Percentiles rank a stretch among this genome's conserved stretches.
Conservation (phyloP, 53 echinoderm and acorn worm species). For the Crossaster papposus region DNA sequence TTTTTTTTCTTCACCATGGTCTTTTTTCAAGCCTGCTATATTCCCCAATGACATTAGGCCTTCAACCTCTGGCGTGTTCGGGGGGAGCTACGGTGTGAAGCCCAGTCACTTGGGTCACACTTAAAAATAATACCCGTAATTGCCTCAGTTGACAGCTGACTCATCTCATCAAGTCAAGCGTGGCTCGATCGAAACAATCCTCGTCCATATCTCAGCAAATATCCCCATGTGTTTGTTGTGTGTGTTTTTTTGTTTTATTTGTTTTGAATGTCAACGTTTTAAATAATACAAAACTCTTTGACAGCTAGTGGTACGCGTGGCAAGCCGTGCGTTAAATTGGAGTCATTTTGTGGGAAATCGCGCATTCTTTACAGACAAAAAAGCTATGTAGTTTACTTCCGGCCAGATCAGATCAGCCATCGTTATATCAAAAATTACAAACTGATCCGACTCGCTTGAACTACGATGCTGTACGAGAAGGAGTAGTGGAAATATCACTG, state of each 20-base stretch:
- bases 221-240: neutral
- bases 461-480: too few species aligned
- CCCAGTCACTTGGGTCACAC: conserved; percentile 17
- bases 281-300: neutral
- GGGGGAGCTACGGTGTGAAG: conserved; percentile 26
- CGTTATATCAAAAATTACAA: neutral
- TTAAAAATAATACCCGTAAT: conserved; percentile 27
- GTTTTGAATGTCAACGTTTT: neutral
- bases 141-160: conserved; percentile 25
- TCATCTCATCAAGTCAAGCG: conserved; percentile 46
- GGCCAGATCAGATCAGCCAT: neutral
- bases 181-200: neutral
- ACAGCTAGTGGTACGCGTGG: neutral
- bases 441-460: too few species aligned
- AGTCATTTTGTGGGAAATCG: neutral
- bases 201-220: neutral
- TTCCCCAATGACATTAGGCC: neutral
- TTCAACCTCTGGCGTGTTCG: neutral
- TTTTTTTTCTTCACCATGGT: too few species aligned
- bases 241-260: too few species aligned
- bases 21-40: neutral
- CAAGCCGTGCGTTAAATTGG: conserved; percentile 38
- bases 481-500: too few species aligned
- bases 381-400: neutral
- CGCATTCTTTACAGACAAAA: neutral